These are phyloP conservation scores for Chaenocephalus aceratus DNA, from an alignment of 2,113 vertebrate species.

Conservation along the genomic window DNA sequence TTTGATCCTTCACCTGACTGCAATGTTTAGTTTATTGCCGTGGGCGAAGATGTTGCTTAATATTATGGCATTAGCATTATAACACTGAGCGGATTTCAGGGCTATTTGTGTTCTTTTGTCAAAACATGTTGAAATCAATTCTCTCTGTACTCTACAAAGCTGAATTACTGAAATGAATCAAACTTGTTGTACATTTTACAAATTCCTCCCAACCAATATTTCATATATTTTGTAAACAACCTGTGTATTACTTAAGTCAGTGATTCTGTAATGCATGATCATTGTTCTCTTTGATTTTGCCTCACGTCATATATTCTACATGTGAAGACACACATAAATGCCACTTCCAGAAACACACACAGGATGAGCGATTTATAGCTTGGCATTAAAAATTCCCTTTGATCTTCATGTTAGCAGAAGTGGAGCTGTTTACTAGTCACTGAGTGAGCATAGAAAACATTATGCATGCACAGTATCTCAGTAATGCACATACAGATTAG, in stretches of 20 bases:
- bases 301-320: conserved; percentile 46
- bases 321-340: conserved; percentile 37
- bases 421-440: conserved; percentile 70
- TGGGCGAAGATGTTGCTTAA: not conserved
- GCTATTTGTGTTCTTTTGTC: not conserved
- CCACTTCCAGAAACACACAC: conserved; percentile 22
- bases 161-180: not conserved
- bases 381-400: conserved; percentile 75
- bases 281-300: conserved; percentile 40
- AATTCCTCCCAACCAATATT: conserved; percentile 21
- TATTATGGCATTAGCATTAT: not conserved
- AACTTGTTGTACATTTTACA: conserved; percentile 1
- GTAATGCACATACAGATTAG: conserved; percentile 53
- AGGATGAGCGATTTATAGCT: conserved; percentile 58
- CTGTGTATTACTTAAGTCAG: conserved; percentile 13
- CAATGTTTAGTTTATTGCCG: not conserved
- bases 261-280: conserved; percentile 16
- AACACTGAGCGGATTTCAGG: not conserved
- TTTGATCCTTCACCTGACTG: conserved; percentile 2
- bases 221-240: conserved; percentile 39
- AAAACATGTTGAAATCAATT: not conserved
- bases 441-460: conserved; percentile 38
- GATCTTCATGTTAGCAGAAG: conserved; percentile 66
- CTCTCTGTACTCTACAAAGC: conserved; percentile 11
- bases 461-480: conserved; percentile 54